Base-by-base conservation (phyloP, 2,888 invertebrate genomes). In the Beris morrisii region DNA sequence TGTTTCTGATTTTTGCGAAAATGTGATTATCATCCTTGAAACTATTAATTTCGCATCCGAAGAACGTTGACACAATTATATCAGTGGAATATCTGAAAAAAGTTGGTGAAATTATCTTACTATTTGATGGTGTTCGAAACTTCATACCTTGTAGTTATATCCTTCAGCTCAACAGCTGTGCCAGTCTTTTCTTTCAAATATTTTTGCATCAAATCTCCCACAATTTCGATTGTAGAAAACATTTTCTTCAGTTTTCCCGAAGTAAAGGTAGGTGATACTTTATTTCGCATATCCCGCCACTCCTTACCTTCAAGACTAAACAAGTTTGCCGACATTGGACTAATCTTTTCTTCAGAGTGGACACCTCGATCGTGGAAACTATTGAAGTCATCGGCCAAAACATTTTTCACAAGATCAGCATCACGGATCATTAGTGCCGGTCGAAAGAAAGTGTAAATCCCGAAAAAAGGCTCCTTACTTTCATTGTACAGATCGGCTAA, bases 231-330 rank as follows among this genome's bases (percentile, higher is more conserved):
- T 4, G 84, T 81, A 0, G 82, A 80, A 71, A 84, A 86, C 84
- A 87, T 85, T 4, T 78, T 81, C 73, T 85, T 87, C 64, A 88
- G 75, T 75, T 87, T 87, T 13, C 84, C 84, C 0, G 86, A 82
- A 1, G 87, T 85, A 73, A 87, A 88, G 0, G 85, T 83, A 0
- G 87, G 85, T 0, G 87, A 84, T 73, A 88, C 78, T 72, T 86
- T 85, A 1, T 82, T 70, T n/a, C 88, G 80, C 15, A 87, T 75
- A 54, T 79, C 81, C 74, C 82, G 86, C 88, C 88, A 88, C 70
- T 83, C 80, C 6, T 82, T 78, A 0, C 85, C 86, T 54, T 82
- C 81, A 54, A 84, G 74, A 65, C 84, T 83, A 71, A 86, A 84
- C 32, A 87, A 75, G 74, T 86, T 85, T 1, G 81, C 83, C 5